Base-by-base conservation (phyloP, 2,113 vertebrate species). In the Megaleporinus macrocephalus region DNA sequence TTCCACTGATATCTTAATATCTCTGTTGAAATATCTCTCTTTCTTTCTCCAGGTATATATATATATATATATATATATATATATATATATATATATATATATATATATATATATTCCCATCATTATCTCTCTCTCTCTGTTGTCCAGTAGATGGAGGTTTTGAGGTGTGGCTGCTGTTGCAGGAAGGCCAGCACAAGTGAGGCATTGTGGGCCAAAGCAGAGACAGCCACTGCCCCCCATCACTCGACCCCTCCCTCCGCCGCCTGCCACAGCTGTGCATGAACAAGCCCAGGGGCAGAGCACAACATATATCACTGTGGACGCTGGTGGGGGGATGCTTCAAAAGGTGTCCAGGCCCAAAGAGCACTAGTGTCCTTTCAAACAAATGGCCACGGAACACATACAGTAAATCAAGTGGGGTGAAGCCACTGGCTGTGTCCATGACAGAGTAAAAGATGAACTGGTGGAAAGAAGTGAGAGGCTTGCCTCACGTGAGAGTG, bases 191-290 rank as follows among this genome's bases (percentile, higher is more conserved):
- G 80, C 77, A 92, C 91, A 92, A 86, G 80, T 78, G 57, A 16
- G 75, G 85, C 90, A 89, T 91, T 91, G 89, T 92, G 89, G 87
- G 84, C 72, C 68, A 78, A 82, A 86, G 82, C 86, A 92, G 88
- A 88, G 80, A 79, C 81, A 59, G 70, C 59, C 86, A 86, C 84
- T 90, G 89, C 85, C 83, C 71, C 61, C 24, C 76, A 68, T 51
- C 76, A 22, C 51, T 79, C 33, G 7, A 55, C 22, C 66, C 57
- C 24, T 12, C 75, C 79, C 69, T 61, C 41, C 81, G 22, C 18
- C 49, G 78, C 82, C 88, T 84, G 80, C 82, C 87, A 78, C 89
- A 91, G 91, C 87, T 89, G 89, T 89, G 84, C 68, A 80, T 82
- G 85, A 84, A 83, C 76, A 74, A 79, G 77, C 77, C 76, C 78